Conservation (phyloP, 2,113 vertebrate species). For the Atractosteus spatula region DNA sequence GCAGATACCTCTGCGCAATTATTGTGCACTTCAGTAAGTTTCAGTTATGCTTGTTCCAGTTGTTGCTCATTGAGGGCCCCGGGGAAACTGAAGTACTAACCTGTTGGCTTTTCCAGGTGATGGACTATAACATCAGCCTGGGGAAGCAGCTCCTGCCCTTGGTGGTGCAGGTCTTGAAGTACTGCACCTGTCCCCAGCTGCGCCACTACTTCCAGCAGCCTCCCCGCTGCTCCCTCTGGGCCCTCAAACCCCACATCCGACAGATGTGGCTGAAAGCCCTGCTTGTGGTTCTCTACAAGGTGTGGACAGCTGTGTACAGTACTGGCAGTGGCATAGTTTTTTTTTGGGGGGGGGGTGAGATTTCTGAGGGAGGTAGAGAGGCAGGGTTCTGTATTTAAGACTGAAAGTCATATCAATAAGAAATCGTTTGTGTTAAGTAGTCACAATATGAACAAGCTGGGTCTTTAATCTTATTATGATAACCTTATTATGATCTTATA, state of each 20-base stretch:
- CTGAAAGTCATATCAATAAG: too few relatives aligned
- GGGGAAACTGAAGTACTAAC: neutral
- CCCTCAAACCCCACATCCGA: conserved; percentile 88
- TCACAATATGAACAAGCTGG: too few relatives aligned
- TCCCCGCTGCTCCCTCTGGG: conserved; percentile 94
- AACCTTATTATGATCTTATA: too few relatives aligned
- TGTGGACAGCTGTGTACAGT: conserved; percentile 34
- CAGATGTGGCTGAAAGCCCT: conserved; percentile 97
- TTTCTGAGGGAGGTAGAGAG: too few relatives aligned
- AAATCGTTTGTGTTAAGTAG: too few relatives aligned
- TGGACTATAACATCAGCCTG: conserved; percentile 95
- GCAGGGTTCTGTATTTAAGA: too few relatives aligned
- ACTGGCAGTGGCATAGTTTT: too few relatives aligned
- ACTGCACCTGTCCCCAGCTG: conserved; percentile 92
- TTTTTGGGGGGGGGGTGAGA: too few relatives aligned
- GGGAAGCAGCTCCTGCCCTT: conserved; percentile 96
- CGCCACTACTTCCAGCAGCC: conserved; percentile 98
- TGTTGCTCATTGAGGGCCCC: too few relatives aligned
- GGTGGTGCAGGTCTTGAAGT: conserved; percentile 96
- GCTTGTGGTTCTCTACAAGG: conserved; percentile 97
- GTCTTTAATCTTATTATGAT: too few relatives aligned
- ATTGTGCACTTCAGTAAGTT: too few relatives aligned
- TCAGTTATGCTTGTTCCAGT: too few relatives aligned
- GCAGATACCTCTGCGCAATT: neutral
- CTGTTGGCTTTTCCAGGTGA: conserved; percentile 73